Evolutionary conservation across 2,888 invertebrate species (phyloP), one percentile per base, ranked within the genome.

Genomic region (Leptopilina myrica): DNA sequence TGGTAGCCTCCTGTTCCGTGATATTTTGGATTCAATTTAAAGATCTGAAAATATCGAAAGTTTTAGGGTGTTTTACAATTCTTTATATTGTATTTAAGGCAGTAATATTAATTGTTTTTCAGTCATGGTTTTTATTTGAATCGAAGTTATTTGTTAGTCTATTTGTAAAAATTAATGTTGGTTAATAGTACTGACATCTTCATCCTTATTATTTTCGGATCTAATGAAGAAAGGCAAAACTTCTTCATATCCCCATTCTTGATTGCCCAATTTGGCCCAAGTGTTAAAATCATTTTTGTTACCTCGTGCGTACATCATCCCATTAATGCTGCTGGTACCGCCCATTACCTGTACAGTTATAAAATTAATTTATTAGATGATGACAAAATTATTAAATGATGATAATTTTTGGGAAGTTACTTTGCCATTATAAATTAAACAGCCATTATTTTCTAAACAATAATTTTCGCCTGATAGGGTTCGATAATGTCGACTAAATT

Each of bases 401-500:
- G 20, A 20, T 20, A 46, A 15, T 7, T 59, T 62, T 15, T 20
- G 0, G 9, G 4, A n/a, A 62, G 3, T 62, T 62, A 62, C 62
- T 20, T 62, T 62, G 4, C 62, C 62, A 6, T 2, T 20, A n/a
- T 20, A 0, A 8, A 8, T 20, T 1, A 0, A 1, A 20, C 62
- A 62, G 6, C 20, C 62, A 9, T 62, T 62, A 7, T 15, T 15
- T 62, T 1, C 97, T 88, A 97, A 93, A 90, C 97, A 97, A n/a
- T 95, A 94, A 7, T 94, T 95, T 64, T 95, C 95, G 86, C 96
- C 96, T 0, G 98, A 97, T 89, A 98, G 97, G 1, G 97, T 97
- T 92, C 97, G 98, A 91, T 97, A 98, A 89, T 96, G 95, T 98
- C 98, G 98, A 91, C 98, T 98, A 77, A 98, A 92, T 89, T 96